Evolutionary conservation across 2,113 vertebrate species (phyloP), one percentile per base, ranked within the genome.

Genomic region (Megaleporinus macrocephalus): DNA sequence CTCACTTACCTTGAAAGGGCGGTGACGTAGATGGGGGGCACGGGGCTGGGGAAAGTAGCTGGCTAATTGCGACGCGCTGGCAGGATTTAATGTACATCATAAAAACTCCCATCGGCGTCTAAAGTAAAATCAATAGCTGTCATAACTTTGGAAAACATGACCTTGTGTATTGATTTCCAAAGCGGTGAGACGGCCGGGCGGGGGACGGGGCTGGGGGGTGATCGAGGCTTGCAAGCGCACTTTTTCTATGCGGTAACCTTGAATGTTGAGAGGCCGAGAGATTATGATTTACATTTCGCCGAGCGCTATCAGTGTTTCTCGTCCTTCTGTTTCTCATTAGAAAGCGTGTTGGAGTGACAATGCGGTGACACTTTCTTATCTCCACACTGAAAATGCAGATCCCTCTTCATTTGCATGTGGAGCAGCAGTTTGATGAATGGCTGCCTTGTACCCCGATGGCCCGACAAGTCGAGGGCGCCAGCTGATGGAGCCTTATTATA

Each of bases 391-490:
- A 44, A 27, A 66, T 29, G 26, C 36, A 27, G 26, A 61, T 76
- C 33, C 53, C 16, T 30, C 53, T 71, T 79, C 73, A 87, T 86
- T 86, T 83, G 63, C 59, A 86, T 84, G 83, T 80, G 79, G 62
- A 76, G 78, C 59, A 30, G 55, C 49, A 44, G 55, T 79, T 82
- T 91, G 90, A 90, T 90, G 62, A 89, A 90, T 90, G 85, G 81
- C 87, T 24, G 0, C 29, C 73, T 16, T 15, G 65, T 68, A 77
- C 65, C 73, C 73, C 62, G 44, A 85, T 84, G 86, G 89, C 85
- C 76, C 75, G 27, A 16, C 73, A 59, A 77, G 83, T 85, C 69
- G 59, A 79, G 63, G 71, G 33, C 53, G 36, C 73, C 61, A n/a
- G 61, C 87, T 81, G 66, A 70, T 68, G 69, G 18, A n/a, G 76